Evolutionary conservation across 2,888 invertebrate species (phyloP).

Genomic region (Chalcis sispes): DNA sequence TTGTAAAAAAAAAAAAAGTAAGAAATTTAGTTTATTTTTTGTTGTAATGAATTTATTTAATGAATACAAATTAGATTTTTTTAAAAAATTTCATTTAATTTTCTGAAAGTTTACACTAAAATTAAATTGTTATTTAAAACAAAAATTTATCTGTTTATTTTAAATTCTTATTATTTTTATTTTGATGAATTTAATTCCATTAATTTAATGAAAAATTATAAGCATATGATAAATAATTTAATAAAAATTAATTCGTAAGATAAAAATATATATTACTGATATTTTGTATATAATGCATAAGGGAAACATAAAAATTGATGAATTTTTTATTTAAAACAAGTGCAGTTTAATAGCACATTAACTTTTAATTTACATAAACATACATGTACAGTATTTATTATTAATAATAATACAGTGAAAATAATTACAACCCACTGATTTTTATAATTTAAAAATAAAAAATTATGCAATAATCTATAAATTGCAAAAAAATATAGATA

Average conservation of each 20-base stretch:
- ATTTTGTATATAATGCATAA: conserved; percentile 34
- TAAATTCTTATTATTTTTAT: no score
- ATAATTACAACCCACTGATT: conserved; percentile 10
- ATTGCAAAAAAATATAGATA: conserved; percentile 2
- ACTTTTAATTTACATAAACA: not conserved
- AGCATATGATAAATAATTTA: conserved; percentile 52
- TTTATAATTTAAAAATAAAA: conserved; percentile 34
- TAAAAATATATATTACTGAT: not conserved
- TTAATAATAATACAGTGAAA: conserved; percentile 31
- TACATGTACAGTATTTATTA: conserved; percentile 16
- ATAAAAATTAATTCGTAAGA: conserved; percentile 1
- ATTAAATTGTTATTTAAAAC: not conserved
- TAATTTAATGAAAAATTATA: no score
- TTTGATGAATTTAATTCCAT: no score
- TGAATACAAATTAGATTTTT: not conserved
- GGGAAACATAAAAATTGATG: conserved; percentile 20
- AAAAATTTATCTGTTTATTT: not conserved
- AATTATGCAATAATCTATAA: conserved; percentile 43
- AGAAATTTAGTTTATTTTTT: no score
- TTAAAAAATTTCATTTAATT: not conserved
- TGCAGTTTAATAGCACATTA: conserved; percentile 31
- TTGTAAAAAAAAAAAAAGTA: no score
- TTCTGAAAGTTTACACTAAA: not conserved
- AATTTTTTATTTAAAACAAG: conserved; percentile 7
- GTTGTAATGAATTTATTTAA: conserved; percentile 7